Conservation (phyloP, 2,888 invertebrate species). For the Drosophila neutralis region DNA sequence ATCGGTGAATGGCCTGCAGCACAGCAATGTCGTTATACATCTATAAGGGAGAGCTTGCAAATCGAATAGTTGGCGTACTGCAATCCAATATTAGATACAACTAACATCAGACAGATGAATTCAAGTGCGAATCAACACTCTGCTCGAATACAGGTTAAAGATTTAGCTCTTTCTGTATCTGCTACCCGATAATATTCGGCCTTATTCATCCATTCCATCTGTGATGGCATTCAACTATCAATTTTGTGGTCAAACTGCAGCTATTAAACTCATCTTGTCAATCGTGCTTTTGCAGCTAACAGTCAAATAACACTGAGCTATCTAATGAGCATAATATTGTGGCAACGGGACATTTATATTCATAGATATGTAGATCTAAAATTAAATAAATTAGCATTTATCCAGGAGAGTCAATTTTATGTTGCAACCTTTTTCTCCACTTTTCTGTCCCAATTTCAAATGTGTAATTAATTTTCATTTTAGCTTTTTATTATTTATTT, state of each 20-base stretch:
- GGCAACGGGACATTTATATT: too few species aligned
- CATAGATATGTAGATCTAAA: neutral
- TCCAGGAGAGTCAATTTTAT: neutral
- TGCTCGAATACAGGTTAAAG: neutral
- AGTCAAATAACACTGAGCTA: neutral
- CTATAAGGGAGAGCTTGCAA: conserved; percentile 29
- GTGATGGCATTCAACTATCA: neutral
- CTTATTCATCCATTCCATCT: neutral
- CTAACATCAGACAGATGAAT: conserved; percentile 2
- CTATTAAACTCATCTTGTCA: neutral
- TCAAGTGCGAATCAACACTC: neutral
- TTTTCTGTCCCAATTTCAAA: neutral
- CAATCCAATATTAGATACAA: conserved; percentile 21
- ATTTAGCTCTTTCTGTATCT: neutral
- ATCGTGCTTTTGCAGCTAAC: neutral
- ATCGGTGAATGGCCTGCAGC: conserved; percentile 42
- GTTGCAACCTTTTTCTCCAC: neutral
- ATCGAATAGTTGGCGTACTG: conserved; percentile 43
- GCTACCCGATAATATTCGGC: neutral
- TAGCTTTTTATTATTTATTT: neutral
- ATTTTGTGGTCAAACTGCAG: neutral
- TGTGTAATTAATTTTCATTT: neutral
- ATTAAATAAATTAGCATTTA: neutral
- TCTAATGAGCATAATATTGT: neutral
- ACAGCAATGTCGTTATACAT: conserved; percentile 54